These are phyloP conservation scores for Drosophila atripex DNA, from an alignment of 2,888 invertebrate genomes.

Conservation along the genomic window DNA sequence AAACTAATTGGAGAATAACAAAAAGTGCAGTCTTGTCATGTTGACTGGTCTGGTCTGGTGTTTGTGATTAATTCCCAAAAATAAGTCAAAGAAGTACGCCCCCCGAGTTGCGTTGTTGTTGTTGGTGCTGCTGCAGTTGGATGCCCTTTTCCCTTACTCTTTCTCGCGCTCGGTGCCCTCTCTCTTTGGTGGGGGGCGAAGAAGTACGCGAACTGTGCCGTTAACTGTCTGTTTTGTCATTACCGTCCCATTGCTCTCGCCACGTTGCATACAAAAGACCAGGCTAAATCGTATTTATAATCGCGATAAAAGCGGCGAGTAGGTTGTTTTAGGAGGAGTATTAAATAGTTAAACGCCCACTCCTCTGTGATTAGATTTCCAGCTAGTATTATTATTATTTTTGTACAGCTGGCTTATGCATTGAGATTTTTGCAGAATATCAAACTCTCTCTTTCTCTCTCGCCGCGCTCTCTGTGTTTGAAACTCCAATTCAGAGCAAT, in stretches of 20 bases:
- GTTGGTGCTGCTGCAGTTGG: constrained; percentile 40
- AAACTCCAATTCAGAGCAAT: constrained; percentile 16
- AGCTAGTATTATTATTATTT: constrained; percentile 28
- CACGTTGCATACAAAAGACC: constrained; percentile 76
- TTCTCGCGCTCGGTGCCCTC: constrained; percentile 28
- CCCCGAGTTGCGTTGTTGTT: constrained; percentile 38
- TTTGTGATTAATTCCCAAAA: constrained; percentile 38
- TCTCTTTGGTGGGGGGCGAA: constrained; percentile 25
- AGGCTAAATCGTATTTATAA: constrained; percentile 63
- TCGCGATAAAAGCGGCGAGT: constrained; percentile 58
- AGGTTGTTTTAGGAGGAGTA: constrained; percentile 17
- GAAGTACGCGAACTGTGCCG: constrained; percentile 61
- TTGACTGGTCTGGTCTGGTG: constrained; percentile 17
- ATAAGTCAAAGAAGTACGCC: constrained; percentile 57
- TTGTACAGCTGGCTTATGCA: constrained; percentile 34
- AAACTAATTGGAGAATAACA: constrained; percentile 72
- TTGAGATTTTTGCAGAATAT: constrained; percentile 6
- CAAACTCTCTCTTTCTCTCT: constrained; percentile 16
- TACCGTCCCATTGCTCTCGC: constrained; percentile 62
- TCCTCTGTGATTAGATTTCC: constrained; percentile 52
- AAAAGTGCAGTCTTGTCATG: constrained; percentile 35
- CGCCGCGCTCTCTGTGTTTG: not conserved
- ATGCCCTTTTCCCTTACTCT: constrained; percentile 48
- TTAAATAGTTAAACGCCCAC: constrained; percentile 13
- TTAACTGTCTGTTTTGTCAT: constrained; percentile 73